These are phyloP conservation scores for Brachionus paranguensis DNA, from an alignment of 1,140 invertebrate species.

Conservation along the genomic window DNA sequence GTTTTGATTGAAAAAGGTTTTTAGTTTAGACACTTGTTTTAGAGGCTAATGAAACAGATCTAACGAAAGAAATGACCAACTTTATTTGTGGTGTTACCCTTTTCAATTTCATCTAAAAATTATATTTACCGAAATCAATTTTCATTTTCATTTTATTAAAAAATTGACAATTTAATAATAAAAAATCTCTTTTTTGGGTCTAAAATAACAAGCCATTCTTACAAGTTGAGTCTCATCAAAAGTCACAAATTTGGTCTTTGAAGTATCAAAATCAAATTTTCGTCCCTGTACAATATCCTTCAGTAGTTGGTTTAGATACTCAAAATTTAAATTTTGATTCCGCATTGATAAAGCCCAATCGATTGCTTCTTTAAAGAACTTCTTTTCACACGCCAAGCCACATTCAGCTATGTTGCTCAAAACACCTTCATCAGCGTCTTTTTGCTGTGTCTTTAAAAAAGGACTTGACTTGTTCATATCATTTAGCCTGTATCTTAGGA, in stretches of 20 bases:
- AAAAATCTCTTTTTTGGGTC: background rate
- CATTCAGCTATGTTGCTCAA: background rate
- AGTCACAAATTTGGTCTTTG: background rate
- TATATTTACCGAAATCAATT: too few relatives aligned
- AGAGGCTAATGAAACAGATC: too few relatives aligned
- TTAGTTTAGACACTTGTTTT: too few relatives aligned
- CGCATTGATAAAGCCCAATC: background rate
- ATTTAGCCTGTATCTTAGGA: background rate
- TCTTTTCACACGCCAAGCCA: background rate
- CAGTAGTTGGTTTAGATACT: background rate
- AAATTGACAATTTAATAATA: background rate
- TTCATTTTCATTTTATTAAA: too few relatives aligned
- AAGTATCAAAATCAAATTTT: background rate
- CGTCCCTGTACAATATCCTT: background rate
- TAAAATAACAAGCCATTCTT: slow-evolving; percentile 3
- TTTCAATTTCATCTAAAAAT: too few relatives aligned
- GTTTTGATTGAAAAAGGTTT: too few relatives aligned
- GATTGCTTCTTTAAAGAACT: background rate
- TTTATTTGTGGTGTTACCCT: too few relatives aligned
- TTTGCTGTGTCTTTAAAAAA: background rate
- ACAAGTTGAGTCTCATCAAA: background rate
- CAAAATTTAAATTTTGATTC: background rate
- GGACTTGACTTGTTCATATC: background rate
- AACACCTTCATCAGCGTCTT: background rate
- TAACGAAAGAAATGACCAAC: too few relatives aligned